Evolutionary conservation across 2,888 invertebrate species (phyloP).

Genomic region (Pimpla rufipes): DNA sequence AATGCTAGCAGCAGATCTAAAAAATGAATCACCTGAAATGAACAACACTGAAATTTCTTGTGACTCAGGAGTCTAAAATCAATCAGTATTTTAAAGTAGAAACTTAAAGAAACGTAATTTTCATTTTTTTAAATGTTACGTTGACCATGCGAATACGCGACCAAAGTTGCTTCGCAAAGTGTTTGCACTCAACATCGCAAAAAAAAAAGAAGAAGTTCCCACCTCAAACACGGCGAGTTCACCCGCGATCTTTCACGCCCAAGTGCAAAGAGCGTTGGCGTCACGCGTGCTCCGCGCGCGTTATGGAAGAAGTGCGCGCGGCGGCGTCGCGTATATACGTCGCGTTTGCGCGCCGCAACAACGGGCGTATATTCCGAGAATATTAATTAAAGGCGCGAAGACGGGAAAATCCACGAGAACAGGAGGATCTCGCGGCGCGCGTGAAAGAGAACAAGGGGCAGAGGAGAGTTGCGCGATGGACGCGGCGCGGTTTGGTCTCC

Average conservation of each 20-base stretch:
- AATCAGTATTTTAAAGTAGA: no score
- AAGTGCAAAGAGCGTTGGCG: background rate
- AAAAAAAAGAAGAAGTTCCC: background rate
- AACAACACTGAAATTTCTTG: no score
- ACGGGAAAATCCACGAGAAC: slow-evolving; percentile 71
- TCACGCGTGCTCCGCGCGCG: slow-evolving; percentile 1
- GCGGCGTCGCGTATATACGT: background rate
- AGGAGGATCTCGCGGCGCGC: background rate
- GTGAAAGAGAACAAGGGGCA: slow-evolving; percentile 44
- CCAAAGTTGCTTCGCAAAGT: no score
- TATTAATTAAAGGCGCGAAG: slow-evolving; percentile 79
- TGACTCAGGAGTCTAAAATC: no score
- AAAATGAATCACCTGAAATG: no score
- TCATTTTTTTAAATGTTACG: no score
- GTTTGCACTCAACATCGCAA: no score
- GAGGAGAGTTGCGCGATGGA: slow-evolving; percentile 26
- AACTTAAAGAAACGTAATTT: no score
- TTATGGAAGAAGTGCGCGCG: background rate
- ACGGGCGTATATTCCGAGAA: slow-evolving; percentile 78
- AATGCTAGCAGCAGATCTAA: no score
- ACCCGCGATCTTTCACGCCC: background rate
- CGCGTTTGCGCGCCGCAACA: slow-evolving; percentile 72
- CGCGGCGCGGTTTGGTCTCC: slow-evolving; percentile 37
- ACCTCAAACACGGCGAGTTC: background rate
- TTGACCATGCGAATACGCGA: no score